Evolutionary conservation across 2,113 vertebrate species (phyloP), one percentile per base, ranked within the genome.

Genomic region (Neotragus pygmaeus): DNA sequence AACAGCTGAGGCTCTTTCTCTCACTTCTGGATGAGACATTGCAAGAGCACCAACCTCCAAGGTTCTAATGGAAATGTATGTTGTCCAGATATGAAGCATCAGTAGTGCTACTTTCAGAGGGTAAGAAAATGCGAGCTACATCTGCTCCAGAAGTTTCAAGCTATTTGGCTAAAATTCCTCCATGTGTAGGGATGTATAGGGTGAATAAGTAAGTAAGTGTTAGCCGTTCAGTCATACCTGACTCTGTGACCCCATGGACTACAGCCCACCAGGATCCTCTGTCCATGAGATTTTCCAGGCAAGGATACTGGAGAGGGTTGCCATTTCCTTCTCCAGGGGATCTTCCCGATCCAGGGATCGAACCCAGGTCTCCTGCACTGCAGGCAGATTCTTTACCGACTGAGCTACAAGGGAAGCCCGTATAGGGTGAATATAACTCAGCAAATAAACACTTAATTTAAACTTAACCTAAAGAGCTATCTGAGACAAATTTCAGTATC

Each of bases 1-100:
- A 96, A 97, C 91, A 97, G 92, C 83, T 58, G 81, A 81, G n/a
- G 84, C 97, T 96, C 75, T 58, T 57, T 73, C 94, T 97, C 75
- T 87, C 45, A 39, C 91, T 96, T 97, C 66, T 97, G 28, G 86
- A 83, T 53, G 88, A 96, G 96, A 95, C 91, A 84, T 27, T 53
- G 36, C 58, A 77, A 73, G 43, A 89, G 28, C 73, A 95, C 90
- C 93, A 90, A n/a, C 47, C 80, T 93, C n/a, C 62, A 1, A 82
- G 62, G 10, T 90, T 77, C 81, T 90, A 47, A 81, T 51, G 53
- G 92, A 81, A 97, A 33, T 15, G 9, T 2, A 19, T 47, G 64
- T n/a, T 80, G 45, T 36, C 36, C 47, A 43, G 21, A 51, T n/a
- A 55, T 0, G 12, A 81, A 55, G 77, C 64, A 33, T 23, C 0